A percentile compares a stretch with the other conserved stretches of the same genome.
phyloP scores from a whole-genome alignment of 1,140 invertebrate genomes.

The Aradophagus sp. region DNA sequence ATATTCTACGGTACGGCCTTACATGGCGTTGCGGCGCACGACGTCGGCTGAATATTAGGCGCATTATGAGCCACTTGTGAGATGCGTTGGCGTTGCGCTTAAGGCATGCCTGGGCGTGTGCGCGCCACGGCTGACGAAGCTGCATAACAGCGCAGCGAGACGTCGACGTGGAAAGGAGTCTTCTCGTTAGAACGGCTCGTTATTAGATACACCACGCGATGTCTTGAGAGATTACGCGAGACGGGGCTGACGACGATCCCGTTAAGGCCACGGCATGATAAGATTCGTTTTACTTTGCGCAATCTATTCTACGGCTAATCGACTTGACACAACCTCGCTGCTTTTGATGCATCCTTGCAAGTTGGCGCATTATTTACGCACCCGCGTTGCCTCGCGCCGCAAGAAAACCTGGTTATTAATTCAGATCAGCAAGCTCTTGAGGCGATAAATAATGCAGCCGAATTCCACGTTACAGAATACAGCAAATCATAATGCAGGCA shows the following conservation, averaged over 20 bases:
- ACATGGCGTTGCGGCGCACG: too few relatives aligned
- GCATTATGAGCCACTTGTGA: conserved; percentile 36
- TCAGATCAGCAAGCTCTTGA: conserved; percentile 34
- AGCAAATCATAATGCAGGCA: conserved; percentile 31
- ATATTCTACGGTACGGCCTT: too few relatives aligned
- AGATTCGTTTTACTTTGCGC: conserved; percentile 49
- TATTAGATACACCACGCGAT: conserved; percentile 48
- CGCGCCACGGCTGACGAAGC: conserved; percentile 11
- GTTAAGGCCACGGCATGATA: conserved; percentile 54
- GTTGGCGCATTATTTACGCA: conserved; percentile 51
- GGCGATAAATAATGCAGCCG: conserved; percentile 44
- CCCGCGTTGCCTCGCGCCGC: conserved; percentile 33
- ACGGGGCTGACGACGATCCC: conserved; percentile 52
- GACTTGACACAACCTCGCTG: conserved; percentile 39
- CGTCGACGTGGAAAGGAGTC: conserved; percentile 50
- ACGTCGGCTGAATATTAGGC: conserved; percentile 28
- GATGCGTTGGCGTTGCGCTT: conserved; percentile 35
- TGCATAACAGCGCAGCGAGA: conserved; percentile 38
- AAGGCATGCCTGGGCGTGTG: conserved; percentile 15
- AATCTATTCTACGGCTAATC: conserved; percentile 54
- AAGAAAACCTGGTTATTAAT: conserved; percentile 50
- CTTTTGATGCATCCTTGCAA: conserved; percentile 41
- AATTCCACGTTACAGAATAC: conserved; percentile 34
- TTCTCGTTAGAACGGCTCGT: conserved; percentile 52
- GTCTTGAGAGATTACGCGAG: conserved; percentile 50